Conservation (phyloP, 2,797 vertebrate species). For the Apodemus agrarius region DNA sequence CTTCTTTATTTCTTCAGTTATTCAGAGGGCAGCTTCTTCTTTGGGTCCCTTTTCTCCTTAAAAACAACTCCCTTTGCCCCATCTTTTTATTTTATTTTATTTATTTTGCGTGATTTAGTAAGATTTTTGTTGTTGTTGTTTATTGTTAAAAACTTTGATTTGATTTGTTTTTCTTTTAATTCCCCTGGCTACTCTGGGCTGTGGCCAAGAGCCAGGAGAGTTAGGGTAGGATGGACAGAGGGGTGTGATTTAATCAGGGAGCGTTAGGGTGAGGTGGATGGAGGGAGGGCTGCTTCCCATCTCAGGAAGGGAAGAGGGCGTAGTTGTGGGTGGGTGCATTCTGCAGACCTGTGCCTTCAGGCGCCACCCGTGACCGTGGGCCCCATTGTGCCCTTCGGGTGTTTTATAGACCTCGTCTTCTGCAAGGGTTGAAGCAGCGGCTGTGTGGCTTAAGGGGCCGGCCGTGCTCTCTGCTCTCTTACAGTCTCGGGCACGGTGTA, state of each 20-base stretch:
- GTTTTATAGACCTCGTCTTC: conserved; percentile 75
- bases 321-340: conserved; percentile 59
- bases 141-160: conserved; percentile 53
- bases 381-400: conserved; percentile 54
- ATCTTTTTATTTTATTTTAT: neutral
- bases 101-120: conserved; percentile 39
- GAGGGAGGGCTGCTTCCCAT: neutral
- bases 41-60: conserved; percentile 9
- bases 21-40: conserved; percentile 22
- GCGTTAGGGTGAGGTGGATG: conserved; percentile 58
- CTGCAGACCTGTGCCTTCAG: conserved; percentile 61
- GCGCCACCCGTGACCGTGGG: neutral
- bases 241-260: neutral
- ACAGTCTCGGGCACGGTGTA: neutral
- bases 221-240: conserved; percentile 53
- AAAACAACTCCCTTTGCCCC: neutral
- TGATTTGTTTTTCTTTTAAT: neutral
- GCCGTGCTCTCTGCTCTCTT: conserved; percentile 62
- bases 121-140: neutral
- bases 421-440: conserved; percentile 47
- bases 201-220: conserved; percentile 64
- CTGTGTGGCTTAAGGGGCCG: neutral
- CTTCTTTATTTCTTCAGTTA: conserved; percentile 41
- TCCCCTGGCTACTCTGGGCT: conserved; percentile 30
- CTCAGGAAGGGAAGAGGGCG: conserved; percentile 62